Base-by-base conservation (phyloP, 2,797 vertebrate species). In the Naso thynnoides region DNA sequence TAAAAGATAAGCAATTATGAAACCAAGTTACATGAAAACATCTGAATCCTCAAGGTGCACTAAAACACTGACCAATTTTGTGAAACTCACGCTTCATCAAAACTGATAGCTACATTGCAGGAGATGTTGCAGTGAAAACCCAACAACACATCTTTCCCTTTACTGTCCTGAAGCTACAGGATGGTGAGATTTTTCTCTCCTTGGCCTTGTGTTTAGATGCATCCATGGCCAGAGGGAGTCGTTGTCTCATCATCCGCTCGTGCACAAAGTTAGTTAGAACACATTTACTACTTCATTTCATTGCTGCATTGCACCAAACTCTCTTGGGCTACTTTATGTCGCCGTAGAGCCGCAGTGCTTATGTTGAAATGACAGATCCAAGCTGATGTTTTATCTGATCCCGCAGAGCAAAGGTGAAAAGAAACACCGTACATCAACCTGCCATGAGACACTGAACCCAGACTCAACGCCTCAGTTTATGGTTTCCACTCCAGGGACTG, bases 291-390 rank as follows among this genome's bases (percentile, higher is more conserved):
- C 80, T 65, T 85, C 64, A 39, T 88, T 82, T 86, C 56, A 73
- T 70, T 91, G 82, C 86, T 93, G 90, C 91, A 92, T 86, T 93
- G 92, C 92, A 92, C 83, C 92, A 87, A 89, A 66, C 13, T 73
- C 74, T 82, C 63, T 36, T 1, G 64, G 63, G 79, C 61, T 65
- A 81, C 76, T 87, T 53, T 33, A n/a, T 24, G 49, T 73, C 3
- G 38, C 73, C 14, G 49, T 10, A 66, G 73, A 61, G 72, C 78
- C 44, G 18, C 24, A 1, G 52, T 11, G 33, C 76, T 57, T 63
- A 27, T 29, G 83, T 79, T 76, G 58, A 61, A 75, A 73, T 81
- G 89, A 88, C 75, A 50, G 70, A 86, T 82, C 70, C 77, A 54
- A 7, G 65, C 61, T 83, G 86, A 89, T 85, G 82, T 84, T 89